A percentile compares a stretch with the other conserved stretches of the same genome.
phyloP scores from a whole-genome alignment of 2,113 vertebrate species.

The Leiothrix lutea region DNA sequence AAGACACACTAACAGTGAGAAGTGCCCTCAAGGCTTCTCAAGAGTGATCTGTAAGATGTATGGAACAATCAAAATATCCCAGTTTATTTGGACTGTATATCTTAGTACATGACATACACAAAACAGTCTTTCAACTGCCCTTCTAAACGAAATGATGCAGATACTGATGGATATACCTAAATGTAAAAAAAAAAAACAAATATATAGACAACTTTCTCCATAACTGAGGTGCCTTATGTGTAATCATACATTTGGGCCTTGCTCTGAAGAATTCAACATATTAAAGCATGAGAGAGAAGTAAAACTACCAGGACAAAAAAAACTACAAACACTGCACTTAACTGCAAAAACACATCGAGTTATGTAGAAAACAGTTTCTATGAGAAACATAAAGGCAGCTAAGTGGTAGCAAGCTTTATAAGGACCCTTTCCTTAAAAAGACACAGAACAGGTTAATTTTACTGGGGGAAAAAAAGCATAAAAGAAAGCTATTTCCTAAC shows the following conservation, averaged over 20 bases:
- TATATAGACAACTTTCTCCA: background rate
- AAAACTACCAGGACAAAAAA: background rate
- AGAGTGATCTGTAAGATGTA: background rate
- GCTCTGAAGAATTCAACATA: background rate
- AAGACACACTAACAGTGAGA: background rate
- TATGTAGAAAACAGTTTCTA: background rate
- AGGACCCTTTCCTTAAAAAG: background rate
- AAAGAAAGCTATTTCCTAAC: background rate
- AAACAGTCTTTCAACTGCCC: background rate
- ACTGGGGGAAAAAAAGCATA: background rate
- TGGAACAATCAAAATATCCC: background rate
- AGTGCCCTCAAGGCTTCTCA: background rate
- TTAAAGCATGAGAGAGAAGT: background rate
- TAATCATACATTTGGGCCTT: background rate
- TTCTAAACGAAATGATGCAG: background rate
- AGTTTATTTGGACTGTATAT: background rate
- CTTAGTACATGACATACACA: background rate
- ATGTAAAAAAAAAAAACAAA: background rate
- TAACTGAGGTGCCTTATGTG: background rate
- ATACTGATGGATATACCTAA: background rate
- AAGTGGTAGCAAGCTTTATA: background rate
- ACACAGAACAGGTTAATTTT: accelerated
- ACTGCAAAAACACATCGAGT: background rate
- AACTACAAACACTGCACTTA: background rate
- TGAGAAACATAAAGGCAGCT: background rate